Percentiles rank a stretch among this genome's conserved stretches.
These are phyloP conservation scores for Otus sunia DNA, from an alignment of 2,113 vertebrate species.

Conservation along the genomic window DNA sequence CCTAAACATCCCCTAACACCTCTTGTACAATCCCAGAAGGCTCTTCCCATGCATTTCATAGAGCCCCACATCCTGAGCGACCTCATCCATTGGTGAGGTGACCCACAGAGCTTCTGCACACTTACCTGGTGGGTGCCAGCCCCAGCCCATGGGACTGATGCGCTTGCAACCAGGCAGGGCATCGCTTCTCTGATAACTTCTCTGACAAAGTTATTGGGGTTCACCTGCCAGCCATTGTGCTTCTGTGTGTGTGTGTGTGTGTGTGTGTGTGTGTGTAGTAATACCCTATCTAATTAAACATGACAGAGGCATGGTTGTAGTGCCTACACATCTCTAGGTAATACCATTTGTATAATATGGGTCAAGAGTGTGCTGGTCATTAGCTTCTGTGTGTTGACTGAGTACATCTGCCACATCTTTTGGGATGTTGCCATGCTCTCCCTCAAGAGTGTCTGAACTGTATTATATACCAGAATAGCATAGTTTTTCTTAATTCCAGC, in stretches of 20 bases:
- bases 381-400: neutral
- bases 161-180: neutral
- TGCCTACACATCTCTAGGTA: accelerated
- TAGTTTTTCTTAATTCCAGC: neutral
- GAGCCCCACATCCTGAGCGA: neutral
- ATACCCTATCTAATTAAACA: neutral
- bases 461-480: neutral
- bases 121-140: neutral
- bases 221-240: neutral
- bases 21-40: neutral
- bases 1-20: neutral
- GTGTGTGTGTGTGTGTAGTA: neutral
- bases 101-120: neutral
- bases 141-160: neutral
- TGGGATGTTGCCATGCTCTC: neutral
- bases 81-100: neutral
- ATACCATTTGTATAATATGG: neutral
- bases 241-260: neutral
- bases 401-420: neutral
- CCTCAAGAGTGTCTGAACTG: neutral
- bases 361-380: neutral
- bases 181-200: neutral
- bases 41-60: neutral
- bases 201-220: neutral
- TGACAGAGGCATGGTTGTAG: accelerated